Evolutionary conservation across 2,113 vertebrate species (phyloP).

Genomic region (Rhineura floridana): DNA sequence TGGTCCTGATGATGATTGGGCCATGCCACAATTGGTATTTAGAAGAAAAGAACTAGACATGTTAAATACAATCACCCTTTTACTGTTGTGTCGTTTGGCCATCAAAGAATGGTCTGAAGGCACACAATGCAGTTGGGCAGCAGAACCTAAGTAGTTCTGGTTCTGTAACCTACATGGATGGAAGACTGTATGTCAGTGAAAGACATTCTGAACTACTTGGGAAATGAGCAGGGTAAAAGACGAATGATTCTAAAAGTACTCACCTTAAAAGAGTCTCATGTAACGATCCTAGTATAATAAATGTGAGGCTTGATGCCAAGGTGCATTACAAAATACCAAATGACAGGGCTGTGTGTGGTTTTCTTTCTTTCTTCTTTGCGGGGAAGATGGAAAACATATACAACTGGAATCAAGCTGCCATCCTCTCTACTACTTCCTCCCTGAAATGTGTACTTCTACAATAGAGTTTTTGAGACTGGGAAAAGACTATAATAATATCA

Average conservation of each 20-base stretch:
- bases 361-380: fast-evolving
- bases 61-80: neutral
- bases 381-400: conserved; percentile 43
- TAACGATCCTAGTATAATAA: neutral
- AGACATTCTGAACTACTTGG: neutral
- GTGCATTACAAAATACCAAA: neutral
- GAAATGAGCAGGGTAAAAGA: neutral
- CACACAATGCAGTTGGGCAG: neutral
- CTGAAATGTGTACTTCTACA: conserved; percentile 62
- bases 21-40: neutral
- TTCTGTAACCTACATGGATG: neutral
- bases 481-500: conserved; percentile 66
- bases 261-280: neutral
- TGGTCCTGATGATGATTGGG: neutral
- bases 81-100: neutral
- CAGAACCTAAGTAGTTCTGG: neutral
- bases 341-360: neutral
- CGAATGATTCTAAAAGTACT: neutral
- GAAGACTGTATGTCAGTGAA: neutral
- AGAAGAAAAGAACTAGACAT: neutral
- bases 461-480: conserved; percentile 58
- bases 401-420: conserved; percentile 17
- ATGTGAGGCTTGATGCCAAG: neutral
- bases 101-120: neutral
- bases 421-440: neutral